Evolutionary conservation across 1,140 invertebrate genomes (phyloP).

Genomic region (Ceratosolen fusciceps): DNA sequence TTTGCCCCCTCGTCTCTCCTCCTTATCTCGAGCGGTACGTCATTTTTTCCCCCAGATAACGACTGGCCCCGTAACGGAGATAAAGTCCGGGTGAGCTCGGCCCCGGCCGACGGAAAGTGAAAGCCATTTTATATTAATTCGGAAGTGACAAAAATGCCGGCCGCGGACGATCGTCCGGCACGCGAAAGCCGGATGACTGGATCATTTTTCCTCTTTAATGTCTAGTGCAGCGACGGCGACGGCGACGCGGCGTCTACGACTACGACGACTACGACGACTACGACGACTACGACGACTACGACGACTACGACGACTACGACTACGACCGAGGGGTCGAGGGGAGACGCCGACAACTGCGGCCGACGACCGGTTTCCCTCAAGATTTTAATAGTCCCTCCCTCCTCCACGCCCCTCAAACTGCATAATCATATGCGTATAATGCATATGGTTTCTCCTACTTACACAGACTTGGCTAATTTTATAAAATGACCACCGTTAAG

Average conservation of each 20-base stretch:
- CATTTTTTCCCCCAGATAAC: conserved; percentile 28
- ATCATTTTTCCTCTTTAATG: conserved; percentile 62
- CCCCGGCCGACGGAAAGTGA: conserved; percentile 62
- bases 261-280: conserved; percentile 51
- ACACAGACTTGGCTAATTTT: conserved; percentile 54
- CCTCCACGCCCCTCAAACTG: conserved; percentile 34
- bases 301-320: neutral
- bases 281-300: neutral
- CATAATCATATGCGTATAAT: conserved; percentile 23
- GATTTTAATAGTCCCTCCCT: conserved; percentile 57
- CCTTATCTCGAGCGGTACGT: neutral
- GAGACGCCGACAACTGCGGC: no score
- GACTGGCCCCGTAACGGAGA: neutral
- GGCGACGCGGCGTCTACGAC: neutral
- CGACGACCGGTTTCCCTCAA: conserved; percentile 65
- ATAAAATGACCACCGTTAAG: neutral
- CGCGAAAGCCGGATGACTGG: conserved; percentile 61
- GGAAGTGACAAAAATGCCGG: conserved; percentile 61
- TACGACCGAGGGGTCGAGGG: no score
- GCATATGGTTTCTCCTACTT: conserved; percentile 25
- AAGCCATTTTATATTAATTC: conserved; percentile 70
- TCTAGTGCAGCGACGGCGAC: neutral
- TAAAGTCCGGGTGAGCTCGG: conserved; percentile 20
- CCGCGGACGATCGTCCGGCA: conserved; percentile 56
- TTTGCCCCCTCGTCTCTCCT: neutral